Conservation (phyloP, 2,888 invertebrate species). For the Lasius platythorax region DNA sequence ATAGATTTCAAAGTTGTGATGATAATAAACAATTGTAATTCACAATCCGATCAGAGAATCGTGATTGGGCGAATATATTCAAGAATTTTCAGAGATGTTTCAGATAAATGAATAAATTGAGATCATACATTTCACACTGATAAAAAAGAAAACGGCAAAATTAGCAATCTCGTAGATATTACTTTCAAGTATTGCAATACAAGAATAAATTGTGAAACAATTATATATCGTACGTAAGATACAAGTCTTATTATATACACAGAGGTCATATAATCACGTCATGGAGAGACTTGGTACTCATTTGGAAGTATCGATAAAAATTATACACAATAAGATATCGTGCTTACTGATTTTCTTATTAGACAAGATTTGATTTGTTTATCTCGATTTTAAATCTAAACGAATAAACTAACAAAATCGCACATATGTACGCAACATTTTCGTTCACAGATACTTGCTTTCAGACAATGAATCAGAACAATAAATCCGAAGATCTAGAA, state of each 20-base stretch:
- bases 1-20: slow-evolving; percentile 9
- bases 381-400: slow-evolving; percentile 11
- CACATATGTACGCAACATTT: slow-evolving; percentile 12
- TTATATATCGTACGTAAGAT: slow-evolving; percentile 29
- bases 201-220: slow-evolving; percentile 23
- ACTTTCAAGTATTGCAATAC: slow-evolving; percentile 10
- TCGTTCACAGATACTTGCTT: not conserved
- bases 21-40: slow-evolving; percentile 7
- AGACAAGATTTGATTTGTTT: slow-evolving; percentile 7
- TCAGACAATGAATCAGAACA: slow-evolving; percentile 18
- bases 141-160: not conserved
- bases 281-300: slow-evolving; percentile 49
- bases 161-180: not conserved
- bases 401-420: slow-evolving; percentile 38
- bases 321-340: slow-evolving; percentile 37
- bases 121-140: slow-evolving; percentile 18
- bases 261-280: slow-evolving; percentile 39
- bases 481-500: slow-evolving; percentile 34
- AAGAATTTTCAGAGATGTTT: not conserved
- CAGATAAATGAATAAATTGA: slow-evolving; percentile 35
- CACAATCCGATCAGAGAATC: not conserved
- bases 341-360: slow-evolving; percentile 13
- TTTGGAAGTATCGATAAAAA: slow-evolving; percentile 49
- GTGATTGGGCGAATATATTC: not conserved
- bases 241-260: slow-evolving; percentile 33